These are phyloP conservation scores for Callipepla squamata DNA, from an alignment of 2,113 vertebrate species.

Conservation along the genomic window DNA sequence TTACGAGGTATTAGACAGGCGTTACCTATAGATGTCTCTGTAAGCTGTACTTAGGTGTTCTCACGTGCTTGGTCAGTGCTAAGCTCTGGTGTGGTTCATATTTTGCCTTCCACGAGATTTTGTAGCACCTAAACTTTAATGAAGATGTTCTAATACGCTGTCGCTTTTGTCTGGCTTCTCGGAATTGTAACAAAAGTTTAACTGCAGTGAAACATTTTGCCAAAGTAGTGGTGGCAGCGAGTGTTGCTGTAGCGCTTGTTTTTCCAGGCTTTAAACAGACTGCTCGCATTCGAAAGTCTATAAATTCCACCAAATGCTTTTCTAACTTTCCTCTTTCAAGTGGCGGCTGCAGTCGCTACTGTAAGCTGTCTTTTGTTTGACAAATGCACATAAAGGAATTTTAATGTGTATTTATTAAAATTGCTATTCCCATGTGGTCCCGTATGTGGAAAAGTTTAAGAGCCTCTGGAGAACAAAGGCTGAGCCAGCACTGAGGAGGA, in stretches of 20 bases:
- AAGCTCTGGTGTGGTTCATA: not conserved
- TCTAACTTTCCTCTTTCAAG: not conserved
- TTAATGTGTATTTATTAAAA: not conserved
- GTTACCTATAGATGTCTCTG: constrained; percentile 57
- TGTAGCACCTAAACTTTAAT: not conserved
- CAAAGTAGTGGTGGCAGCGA: not conserved
- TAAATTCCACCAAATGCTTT: not conserved
- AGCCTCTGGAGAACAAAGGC: constrained; percentile 34
- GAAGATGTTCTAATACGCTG: not conserved
- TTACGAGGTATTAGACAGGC: constrained; percentile 15
- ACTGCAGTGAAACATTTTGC: not conserved
- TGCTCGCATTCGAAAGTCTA: not conserved
- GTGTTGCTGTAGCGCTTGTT: not conserved
- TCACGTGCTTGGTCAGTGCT: not conserved
- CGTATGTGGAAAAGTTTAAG: constrained; percentile 23
- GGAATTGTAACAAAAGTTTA: not conserved
- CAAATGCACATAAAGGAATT: not conserved
- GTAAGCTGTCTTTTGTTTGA: constrained; percentile 20
- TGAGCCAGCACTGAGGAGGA: not conserved
- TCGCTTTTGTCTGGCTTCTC: not conserved
- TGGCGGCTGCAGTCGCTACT: not conserved
- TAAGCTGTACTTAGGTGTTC: not conserved
- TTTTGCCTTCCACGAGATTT: not conserved
- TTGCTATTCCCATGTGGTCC: not conserved
- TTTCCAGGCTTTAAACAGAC: not conserved